Conservation (phyloP, 2,797 vertebrate species). For the Forpus xanthops region DNA sequence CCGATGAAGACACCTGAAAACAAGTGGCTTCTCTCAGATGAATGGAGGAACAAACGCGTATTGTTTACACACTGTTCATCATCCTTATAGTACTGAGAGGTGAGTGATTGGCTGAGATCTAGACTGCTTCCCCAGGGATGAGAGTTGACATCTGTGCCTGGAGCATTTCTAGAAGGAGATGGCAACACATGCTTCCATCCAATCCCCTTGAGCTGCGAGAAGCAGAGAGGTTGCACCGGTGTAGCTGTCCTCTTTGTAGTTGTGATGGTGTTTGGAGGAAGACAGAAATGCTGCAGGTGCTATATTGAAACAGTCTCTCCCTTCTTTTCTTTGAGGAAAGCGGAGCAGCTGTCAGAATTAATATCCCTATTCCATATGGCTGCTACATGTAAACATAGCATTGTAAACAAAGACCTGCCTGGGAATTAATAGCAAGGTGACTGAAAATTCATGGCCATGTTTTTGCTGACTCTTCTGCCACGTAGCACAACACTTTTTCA, state of each 20-base stretch:
- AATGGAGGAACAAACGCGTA: rapidly evolving
- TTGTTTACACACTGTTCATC: background rate
- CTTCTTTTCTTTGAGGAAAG: background rate
- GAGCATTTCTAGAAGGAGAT: background rate
- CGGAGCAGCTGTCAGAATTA: constrained; percentile 6
- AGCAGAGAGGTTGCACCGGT: background rate
- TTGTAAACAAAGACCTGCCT: constrained; percentile 8
- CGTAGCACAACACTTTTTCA: background rate
- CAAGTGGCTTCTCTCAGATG: background rate
- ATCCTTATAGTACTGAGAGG: background rate
- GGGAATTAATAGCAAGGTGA: background rate
- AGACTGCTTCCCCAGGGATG: background rate
- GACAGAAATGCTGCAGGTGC: rapidly evolving
- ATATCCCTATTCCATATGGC: constrained; percentile 1
- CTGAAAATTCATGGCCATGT: background rate
- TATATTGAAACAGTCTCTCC: background rate
- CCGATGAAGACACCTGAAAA: background rate
- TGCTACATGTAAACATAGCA: background rate
- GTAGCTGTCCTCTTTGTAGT: background rate
- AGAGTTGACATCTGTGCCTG: background rate
- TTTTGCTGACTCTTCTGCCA: background rate
- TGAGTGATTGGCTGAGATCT: background rate
- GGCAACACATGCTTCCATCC: rapidly evolving
- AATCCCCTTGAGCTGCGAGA: background rate
- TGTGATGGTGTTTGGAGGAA: background rate